phyloP scores from a whole-genome alignment of 2,113 vertebrate genomes.

The Willisornis vidua region DNA sequence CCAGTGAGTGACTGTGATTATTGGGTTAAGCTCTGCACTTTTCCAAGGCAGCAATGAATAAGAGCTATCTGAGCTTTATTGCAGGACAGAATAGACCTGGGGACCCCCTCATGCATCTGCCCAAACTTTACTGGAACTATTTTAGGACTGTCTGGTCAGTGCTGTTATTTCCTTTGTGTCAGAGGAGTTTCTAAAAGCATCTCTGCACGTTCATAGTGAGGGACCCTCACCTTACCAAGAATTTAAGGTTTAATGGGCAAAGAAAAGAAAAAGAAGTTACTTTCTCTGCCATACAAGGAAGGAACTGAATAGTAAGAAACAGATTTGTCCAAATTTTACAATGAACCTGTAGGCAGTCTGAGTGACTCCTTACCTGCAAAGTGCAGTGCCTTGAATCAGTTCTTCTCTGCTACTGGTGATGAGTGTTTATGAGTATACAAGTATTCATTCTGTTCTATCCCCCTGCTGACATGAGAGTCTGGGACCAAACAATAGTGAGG shows the following conservation, averaged over 20 bases:
- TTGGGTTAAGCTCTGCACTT: not conserved
- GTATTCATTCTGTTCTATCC: not conserved
- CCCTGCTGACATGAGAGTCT: not conserved
- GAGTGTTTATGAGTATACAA: not conserved
- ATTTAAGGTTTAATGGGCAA: not conserved
- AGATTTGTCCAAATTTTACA: not conserved
- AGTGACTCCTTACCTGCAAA: not conserved
- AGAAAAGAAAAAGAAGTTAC: not conserved
- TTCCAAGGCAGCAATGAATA: not conserved
- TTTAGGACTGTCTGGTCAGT: not conserved
- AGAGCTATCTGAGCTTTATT: not conserved
- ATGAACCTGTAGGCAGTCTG: not conserved
- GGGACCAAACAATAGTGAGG: not conserved
- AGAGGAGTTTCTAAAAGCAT: not conserved
- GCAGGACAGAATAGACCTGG: not conserved
- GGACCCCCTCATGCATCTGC: not conserved
- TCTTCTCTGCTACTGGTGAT: not conserved
- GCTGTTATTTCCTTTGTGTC: not conserved
- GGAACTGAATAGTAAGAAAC: not conserved
- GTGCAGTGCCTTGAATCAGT: not conserved
- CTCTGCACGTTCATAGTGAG: not conserved
- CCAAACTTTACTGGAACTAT: not conserved
- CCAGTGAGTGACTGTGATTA: not conserved
- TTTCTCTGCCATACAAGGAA: not conserved
- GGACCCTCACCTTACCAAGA: not conserved